Percentiles rank a stretch among this genome's conserved stretches.
phyloP scores from a whole-genome alignment of 2,888 invertebrate species.

The Seira musarum region DNA sequence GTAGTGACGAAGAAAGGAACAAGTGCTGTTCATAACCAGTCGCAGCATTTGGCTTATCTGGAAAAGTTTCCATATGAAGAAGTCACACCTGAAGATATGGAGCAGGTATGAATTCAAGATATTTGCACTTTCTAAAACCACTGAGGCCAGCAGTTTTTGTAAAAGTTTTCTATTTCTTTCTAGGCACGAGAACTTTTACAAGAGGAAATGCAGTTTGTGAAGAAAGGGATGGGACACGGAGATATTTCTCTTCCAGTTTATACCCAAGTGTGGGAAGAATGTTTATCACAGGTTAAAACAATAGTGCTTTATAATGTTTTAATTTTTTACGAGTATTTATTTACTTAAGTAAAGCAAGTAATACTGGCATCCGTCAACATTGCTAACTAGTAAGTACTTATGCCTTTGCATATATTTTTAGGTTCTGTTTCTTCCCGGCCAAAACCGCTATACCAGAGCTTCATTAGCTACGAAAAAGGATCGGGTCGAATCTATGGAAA shows the following conservation, averaged over 20 bases:
- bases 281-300: conserved; percentile 91
- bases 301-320: too few relatives aligned
- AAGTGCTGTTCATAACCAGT: conserved; percentile 72
- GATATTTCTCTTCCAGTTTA: conserved; percentile 93
- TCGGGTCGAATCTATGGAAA: conserved; percentile 92
- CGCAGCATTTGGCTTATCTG: conserved; percentile 85
- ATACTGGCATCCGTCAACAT: too few relatives aligned
- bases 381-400: too few relatives aligned
- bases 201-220: conserved; percentile 91
- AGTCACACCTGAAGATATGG: conserved; percentile 80
- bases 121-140: too few relatives aligned
- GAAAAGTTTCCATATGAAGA: conserved; percentile 89
- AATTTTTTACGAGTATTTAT: too few relatives aligned
- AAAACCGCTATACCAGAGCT: conserved; percentile 93
- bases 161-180: conserved; percentile 22
- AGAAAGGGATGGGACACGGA: conserved; percentile 95
- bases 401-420: conserved; percentile 73
- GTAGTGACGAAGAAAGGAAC: conserved; percentile 66
- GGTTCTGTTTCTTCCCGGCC: conserved; percentile 91
- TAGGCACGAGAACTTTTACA: conserved; percentile 79
- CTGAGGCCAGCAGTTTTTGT: too few relatives aligned
- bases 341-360: too few relatives aligned
- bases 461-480: conserved; percentile 97
- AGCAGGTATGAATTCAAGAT: conserved; percentile 71
- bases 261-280: conserved; percentile 98